Evolutionary conservation across 2,888 invertebrate species (phyloP), one percentile per base, ranked within the genome.

Genomic region (Andrena haemorrhoa): DNA sequence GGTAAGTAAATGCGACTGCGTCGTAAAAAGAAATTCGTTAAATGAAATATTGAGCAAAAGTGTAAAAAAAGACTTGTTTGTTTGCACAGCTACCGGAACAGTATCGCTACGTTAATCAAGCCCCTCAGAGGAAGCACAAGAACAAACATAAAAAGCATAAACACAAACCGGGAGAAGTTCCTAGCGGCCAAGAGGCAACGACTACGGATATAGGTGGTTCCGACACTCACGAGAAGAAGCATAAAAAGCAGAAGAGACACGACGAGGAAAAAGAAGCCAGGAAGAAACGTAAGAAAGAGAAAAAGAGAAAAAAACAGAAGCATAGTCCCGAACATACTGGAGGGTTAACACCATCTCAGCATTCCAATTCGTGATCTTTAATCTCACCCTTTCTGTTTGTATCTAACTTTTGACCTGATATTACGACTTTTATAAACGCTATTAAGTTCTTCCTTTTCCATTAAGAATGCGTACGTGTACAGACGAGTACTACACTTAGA

Each of bases 131-230:
- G 93, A 97, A 98, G 94, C 98, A 98, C 92, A 98, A 98, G 94
- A 98, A 98, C 92, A 98, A 98, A 94, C 98, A 98, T 93, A 98
- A 98, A 95, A 98, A 98, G 93, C 98, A 98, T 90, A 98, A 98
- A 94, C 98, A 98, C 92, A 98, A 98, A 95, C 97, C 97, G 90
- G 97, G 98, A 20, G 97, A 97, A 77, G 95, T 96, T 60, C 96
- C 96, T 58, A 96, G 96, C 84, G 94, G 94, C 10, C 97, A 97
- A 92, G 97, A 97, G 93, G 96, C 97, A 80, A 96, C 97, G 58
- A 93, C 97, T 60, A 96, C 97, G 92, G 96, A 96, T 95, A 93
- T 93, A 86, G 89, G 92, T 71, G 95, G 95, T 35, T 96, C 96
- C 78, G 98, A 98, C 93, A 97, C 97, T 23, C 98, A 98, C 90